phyloP scores from a whole-genome alignment of 2,888 invertebrate genomes.

The Thecophora atra region DNA sequence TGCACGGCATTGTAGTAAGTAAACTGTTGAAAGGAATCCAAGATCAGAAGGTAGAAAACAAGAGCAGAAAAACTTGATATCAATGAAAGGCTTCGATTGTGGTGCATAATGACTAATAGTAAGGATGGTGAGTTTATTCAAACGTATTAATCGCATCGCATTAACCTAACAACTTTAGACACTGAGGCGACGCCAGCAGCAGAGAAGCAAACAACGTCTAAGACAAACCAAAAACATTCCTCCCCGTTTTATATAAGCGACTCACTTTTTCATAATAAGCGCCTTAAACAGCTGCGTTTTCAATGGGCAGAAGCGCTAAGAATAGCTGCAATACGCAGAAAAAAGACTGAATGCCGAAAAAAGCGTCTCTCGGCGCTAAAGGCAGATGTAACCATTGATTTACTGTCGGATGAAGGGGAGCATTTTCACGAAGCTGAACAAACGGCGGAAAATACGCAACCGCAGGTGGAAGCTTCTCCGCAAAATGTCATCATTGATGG shows the following conservation, averaged over 20 bases:
- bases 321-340: conserved; percentile 15
- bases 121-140: conserved; percentile 17
- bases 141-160: not conserved
- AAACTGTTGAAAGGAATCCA: conserved; percentile 30
- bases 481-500: conserved; percentile 39
- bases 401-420: conserved; percentile 58
- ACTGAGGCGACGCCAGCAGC: conserved; percentile 24
- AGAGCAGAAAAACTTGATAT: not conserved
- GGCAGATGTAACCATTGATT: conserved; percentile 58
- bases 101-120: conserved; percentile 1
- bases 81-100: no score
- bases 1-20: conserved; percentile 48
- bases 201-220: conserved; percentile 31
- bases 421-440: conserved; percentile 6
- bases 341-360: conserved; percentile 47
- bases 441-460: not conserved
- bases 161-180: not conserved
- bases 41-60: conserved; percentile 2
- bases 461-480: conserved; percentile 32
- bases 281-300: conserved; percentile 55
- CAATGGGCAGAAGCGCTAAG: conserved; percentile 50
- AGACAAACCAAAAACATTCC: conserved; percentile 54
- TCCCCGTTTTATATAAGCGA: conserved; percentile 59
- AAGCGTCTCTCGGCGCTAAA: conserved; percentile 48
- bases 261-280: conserved; percentile 58